Base-by-base conservation (phyloP, 2,888 invertebrate genomes). In the Hypolimnas misippus region DNA sequence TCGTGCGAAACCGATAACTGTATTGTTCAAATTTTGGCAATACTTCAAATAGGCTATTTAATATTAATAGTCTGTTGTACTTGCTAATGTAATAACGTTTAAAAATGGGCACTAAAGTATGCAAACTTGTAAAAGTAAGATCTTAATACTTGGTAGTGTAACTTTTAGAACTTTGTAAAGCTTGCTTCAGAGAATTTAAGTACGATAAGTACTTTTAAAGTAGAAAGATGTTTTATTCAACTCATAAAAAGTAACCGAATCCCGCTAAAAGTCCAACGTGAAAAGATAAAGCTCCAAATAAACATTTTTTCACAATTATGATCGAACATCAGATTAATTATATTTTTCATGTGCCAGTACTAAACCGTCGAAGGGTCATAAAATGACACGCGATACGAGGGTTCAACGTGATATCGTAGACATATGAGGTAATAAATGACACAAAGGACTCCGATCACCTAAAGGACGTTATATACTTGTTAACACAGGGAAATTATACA, bases 361-460 rank as follows among this genome's bases (percentile, higher is more conserved):
- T 29, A 19, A 29, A 38, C 51, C 3, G 33, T 19, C 17, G 38
- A 54, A 54, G 46, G 46, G 54, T 25, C 53, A 38, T 54, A 46
- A 54, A 60, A 54, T 29, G 31, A 21, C 50, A 51, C n/a, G 31
- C 29, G 58, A 58, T 58, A 58, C 25, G 21, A 50, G 50, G 38
- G 16, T 49, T 57, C 49, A 38, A 57, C 38, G 16, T 57, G 49
- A 42, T 51, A 49, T 35, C n/a, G 25, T 21, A 12, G 38, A 50
- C 33, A 35, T 16, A 16, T 38, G 14, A 35, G n/a, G 17, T 42
- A 38, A 50, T 42, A 40, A 19, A 40, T 33, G 29, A 17, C 21
- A 51, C 51, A 42, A 50, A 31, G 51, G 21, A 25, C 46, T n/a
- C 46, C 25, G n/a, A 3, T 12, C 2, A 44, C 16, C 25, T 25